Percentiles rank a stretch among this genome's conserved stretches.
phyloP scores from a whole-genome alignment of 1,140 invertebrate genomes.

The Lepidurus apus region DNA sequence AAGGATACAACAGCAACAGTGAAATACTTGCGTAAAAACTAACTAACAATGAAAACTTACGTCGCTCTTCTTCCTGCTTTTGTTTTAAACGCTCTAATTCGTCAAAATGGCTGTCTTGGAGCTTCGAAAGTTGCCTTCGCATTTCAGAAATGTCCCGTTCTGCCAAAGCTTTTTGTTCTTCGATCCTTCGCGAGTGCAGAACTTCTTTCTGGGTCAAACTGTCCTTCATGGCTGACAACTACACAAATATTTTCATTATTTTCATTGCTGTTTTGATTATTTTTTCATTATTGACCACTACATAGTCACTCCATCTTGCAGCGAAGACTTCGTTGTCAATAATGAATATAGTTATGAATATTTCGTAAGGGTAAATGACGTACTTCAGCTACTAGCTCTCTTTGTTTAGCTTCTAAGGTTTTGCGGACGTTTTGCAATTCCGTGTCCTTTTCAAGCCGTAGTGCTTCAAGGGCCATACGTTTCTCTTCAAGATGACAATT shows the following conservation, averaged over 20 bases:
- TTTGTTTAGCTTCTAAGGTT: conserved; percentile 51
- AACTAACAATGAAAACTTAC: conserved; percentile 43
- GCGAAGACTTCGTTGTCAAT: neutral
- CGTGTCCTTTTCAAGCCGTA: conserved; percentile 42
- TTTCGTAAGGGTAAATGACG: neutral
- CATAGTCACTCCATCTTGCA: conserved; percentile 34
- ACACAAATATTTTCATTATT: conserved; percentile 36
- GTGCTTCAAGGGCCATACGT: conserved; percentile 48
- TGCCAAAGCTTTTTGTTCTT: conserved; percentile 51
- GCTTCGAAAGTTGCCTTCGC: conserved; percentile 52
- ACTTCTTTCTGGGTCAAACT: conserved; percentile 52
- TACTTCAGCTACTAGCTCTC: conserved; percentile 35
- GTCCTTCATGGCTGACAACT: conserved; percentile 53
- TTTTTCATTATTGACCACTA: conserved; percentile 53
- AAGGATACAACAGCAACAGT: neutral
- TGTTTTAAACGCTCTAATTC: conserved; percentile 53
- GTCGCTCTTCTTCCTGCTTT: conserved; percentile 54
- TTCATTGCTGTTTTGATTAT: too few relatives aligned
- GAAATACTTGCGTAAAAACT: neutral
- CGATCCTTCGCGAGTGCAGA: conserved; percentile 48
- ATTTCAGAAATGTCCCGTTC: conserved; percentile 53
- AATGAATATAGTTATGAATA: neutral
- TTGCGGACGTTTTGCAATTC: conserved; percentile 46
- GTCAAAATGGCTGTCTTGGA: conserved; percentile 52
- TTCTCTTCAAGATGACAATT: conserved; percentile 56